Evolutionary conservation across 1,140 invertebrate genomes (phyloP), one percentile per base, ranked within the genome.

Genomic region (Tribolium madens): DNA sequence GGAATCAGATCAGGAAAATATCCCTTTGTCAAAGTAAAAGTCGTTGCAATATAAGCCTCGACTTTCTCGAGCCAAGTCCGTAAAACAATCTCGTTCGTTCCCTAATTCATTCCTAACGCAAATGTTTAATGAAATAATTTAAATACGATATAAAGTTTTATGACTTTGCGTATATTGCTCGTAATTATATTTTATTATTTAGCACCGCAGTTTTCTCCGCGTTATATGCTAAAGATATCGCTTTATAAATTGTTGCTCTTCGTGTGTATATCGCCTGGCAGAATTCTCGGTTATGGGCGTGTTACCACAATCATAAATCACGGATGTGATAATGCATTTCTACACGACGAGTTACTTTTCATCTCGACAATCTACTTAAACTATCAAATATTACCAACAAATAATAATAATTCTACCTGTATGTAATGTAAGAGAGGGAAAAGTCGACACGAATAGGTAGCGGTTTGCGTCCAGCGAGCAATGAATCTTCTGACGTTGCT

Each of bases 361-460:
- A 64, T 33, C 26, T 26, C 21, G 57, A 64, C 57, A 64, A 64
- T 64, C 57, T 64, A 5, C 57, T 64, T 33, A 64, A 64, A 64
- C 57, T 64, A 64, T 64, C 57, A 64, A 64, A 64, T 64, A 64
- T 64, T 64, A 64, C 57, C 57, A 64, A 64, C 57, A 64, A 64
- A 64, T 64, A 64, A 33, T 33, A 64, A 64, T 64, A 64, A 64
- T 64, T 64, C 57, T 64, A 33, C 57, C 57, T 64, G 57, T 64
- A 33, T 33, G 26, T 57, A 57, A 21, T 10, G 52, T 21, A 64
- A 1, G 15, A 57, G 15, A 7, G 17, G 10, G n/a, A 64, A 64
- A 64, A 64, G 36, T 64, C 21, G 26, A 9, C 21, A 57, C 36
- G 36, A 57, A 57, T 33, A 64, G 57, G 57, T 64, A 57, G 52